A percentile compares a stretch with the other conserved stretches of the same genome.
These are phyloP conservation scores for Glareola pratincola DNA, from an alignment of 2,113 vertebrate species.

Conservation along the genomic window DNA sequence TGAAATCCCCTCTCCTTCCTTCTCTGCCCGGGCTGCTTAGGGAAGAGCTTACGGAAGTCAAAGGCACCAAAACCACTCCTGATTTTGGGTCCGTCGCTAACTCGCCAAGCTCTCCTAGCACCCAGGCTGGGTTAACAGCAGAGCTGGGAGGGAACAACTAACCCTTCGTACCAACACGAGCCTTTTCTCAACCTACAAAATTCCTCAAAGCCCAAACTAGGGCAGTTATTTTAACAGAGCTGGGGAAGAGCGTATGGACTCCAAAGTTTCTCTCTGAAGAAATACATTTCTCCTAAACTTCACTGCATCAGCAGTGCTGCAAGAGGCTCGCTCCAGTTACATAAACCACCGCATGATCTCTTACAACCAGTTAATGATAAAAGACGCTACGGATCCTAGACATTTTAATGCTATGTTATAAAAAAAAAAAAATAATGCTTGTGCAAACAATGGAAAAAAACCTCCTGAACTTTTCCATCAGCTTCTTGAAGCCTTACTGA, in stretches of 20 bases:
- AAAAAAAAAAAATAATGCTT: neutral
- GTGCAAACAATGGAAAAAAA: neutral
- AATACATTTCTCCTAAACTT: neutral
- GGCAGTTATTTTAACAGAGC: neutral
- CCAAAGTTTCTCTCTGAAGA: accelerated
- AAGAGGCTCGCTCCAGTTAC: neutral
- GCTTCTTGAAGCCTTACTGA: neutral
- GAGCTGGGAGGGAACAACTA: neutral
- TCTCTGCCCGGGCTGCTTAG: neutral
- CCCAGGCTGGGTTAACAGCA: neutral
- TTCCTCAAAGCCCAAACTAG: neutral
- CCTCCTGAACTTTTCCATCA: neutral
- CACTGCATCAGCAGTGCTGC: neutral
- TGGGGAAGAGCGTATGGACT: neutral
- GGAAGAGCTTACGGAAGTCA: neutral
- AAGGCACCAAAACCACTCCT: neutral
- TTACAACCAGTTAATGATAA: neutral
- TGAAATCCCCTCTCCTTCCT: neutral
- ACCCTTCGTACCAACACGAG: neutral
- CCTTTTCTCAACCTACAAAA: neutral
- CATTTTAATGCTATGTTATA: neutral
- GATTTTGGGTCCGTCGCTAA: neutral
- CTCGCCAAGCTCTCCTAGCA: neutral
- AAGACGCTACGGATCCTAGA: neutral
- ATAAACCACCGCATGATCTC: neutral